These are phyloP conservation scores for Drosophila erecta DNA, from an alignment of 1,140 invertebrate species.

Conservation along the genomic window DNA sequence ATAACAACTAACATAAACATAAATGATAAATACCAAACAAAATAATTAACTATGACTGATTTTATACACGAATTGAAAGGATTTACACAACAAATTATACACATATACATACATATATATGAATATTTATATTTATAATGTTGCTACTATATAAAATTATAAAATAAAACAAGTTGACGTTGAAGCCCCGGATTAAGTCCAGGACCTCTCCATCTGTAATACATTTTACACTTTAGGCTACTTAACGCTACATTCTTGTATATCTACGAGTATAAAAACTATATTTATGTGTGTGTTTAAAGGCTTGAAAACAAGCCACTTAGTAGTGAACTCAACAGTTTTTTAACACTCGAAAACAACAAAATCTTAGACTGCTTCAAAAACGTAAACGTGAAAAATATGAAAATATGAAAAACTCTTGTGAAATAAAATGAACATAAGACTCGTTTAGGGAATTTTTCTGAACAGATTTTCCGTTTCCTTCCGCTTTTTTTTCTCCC, in stretches of 20 bases:
- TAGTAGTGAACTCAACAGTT: slow-evolving; percentile 66
- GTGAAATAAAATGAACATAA: slow-evolving; percentile 57
- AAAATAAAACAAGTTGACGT: slow-evolving; percentile 38
- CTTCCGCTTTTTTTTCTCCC: slow-evolving; percentile 37
- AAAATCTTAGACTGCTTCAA: slow-evolving; percentile 83
- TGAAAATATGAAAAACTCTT: slow-evolving; percentile 39
- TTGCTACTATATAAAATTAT: slow-evolving; percentile 59
- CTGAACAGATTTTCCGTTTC: slow-evolving; percentile 49
- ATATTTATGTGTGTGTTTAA: slow-evolving; percentile 65
- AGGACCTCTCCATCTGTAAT: slow-evolving; percentile 53
- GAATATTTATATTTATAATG: slow-evolving; percentile 73
- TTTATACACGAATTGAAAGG: slow-evolving; percentile 75
- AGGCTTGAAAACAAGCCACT: slow-evolving; percentile 14
- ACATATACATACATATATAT: slow-evolving; percentile 66
- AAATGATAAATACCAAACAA: slow-evolving; percentile 67
- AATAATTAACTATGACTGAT: slow-evolving; percentile 79
- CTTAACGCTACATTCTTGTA: slow-evolving; percentile 45
- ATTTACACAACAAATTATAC: slow-evolving; percentile 74
- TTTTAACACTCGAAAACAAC: slow-evolving; percentile 74
- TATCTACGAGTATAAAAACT: slow-evolving; percentile 40
- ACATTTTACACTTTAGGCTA: slow-evolving; percentile 52
- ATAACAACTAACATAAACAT: slow-evolving; percentile 40
- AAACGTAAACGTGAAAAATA: slow-evolving; percentile 73
- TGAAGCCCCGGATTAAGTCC: slow-evolving; percentile 37
- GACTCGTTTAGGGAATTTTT: slow-evolving; percentile 82